phyloP scores from a whole-genome alignment of 1,140 invertebrate genomes.

The Drosophila melanica region DNA sequence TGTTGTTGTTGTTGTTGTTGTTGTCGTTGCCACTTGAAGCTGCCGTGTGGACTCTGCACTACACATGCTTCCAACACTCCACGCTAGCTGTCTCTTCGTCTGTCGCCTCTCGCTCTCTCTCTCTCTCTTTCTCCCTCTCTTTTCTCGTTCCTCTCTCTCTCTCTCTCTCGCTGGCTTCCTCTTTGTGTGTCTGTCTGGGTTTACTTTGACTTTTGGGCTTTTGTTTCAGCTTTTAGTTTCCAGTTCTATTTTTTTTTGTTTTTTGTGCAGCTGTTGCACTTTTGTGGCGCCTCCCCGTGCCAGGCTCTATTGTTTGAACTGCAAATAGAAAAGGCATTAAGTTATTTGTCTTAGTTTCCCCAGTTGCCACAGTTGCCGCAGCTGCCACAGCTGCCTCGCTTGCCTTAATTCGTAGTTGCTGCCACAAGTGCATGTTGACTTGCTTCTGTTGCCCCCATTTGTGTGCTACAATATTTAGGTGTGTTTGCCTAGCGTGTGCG shows the following conservation, averaged over 20 bases:
- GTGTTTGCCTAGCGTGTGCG: constrained; percentile 33
- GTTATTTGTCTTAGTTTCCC: constrained; percentile 77
- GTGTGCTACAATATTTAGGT: constrained; percentile 75
- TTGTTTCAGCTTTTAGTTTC: constrained; percentile 37
- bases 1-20: constrained; percentile 52
- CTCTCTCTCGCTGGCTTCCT: constrained; percentile 13
- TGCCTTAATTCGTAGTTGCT: constrained; percentile 41
- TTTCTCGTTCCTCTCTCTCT: too few relatives aligned
- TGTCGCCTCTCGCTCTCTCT: not conserved
- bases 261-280: constrained; percentile 72
- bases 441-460: constrained; percentile 74
- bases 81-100: constrained; percentile 10
- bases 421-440: constrained; percentile 64
- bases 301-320: constrained; percentile 66
- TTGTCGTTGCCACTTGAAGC: constrained; percentile 74
- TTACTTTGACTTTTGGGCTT: constrained; percentile 51
- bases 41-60: constrained; percentile 71
- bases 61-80: constrained; percentile 69
- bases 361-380: constrained; percentile 37
- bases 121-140: constrained; percentile 17
- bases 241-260: constrained; percentile 8
- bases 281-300: constrained; percentile 54
- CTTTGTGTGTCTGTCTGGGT: constrained; percentile 23
- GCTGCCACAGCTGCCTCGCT: constrained; percentile 9
- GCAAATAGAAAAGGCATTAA: constrained; percentile 79